A percentile compares a stretch with the other conserved stretches of the same genome.
Conservation (phyloP, 2,797 vertebrate genomes). For the Myotis daubentonii region DNA sequence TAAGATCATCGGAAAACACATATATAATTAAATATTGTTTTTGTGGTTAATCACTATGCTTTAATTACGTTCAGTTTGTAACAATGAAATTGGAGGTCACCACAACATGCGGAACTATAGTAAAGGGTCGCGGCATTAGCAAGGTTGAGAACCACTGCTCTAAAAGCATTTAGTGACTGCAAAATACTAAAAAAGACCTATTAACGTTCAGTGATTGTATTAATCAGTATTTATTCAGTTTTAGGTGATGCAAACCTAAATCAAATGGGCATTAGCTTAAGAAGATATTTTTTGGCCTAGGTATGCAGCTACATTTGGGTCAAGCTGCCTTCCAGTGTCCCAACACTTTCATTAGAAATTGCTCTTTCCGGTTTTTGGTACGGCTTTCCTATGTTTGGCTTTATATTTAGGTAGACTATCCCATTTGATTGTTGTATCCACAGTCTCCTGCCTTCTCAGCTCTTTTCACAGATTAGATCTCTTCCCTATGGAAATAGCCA, state of each 20-base stretch:
- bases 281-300: not conserved
- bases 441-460: not conserved
- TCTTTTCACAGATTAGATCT: not conserved
- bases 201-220: not conserved
- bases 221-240: not conserved
- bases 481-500: not conserved
- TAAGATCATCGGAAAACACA: no score
- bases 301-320: not conserved
- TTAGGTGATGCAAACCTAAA: slow-evolving; percentile 16
- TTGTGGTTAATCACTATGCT: no score
- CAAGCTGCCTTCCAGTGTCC: not conserved
- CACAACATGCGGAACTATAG: no score
- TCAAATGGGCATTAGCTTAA: not conserved
- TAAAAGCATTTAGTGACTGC: not conserved
- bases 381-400: not conserved
- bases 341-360: slow-evolving; percentile 38
- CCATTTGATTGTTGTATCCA: not conserved
- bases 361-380: not conserved
- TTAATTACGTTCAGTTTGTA: no score
- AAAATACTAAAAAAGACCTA: not conserved
- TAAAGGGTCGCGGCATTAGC: no score
- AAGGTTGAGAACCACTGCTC: not conserved
- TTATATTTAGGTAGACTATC: not conserved
- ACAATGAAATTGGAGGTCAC: no score
- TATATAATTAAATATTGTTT: no score